A percentile compares a stretch with the other conserved stretches of the same genome.
These are phyloP conservation scores for Perognathus longimembris DNA, from an alignment of 2,113 vertebrate genomes.

Conservation along the genomic window DNA sequence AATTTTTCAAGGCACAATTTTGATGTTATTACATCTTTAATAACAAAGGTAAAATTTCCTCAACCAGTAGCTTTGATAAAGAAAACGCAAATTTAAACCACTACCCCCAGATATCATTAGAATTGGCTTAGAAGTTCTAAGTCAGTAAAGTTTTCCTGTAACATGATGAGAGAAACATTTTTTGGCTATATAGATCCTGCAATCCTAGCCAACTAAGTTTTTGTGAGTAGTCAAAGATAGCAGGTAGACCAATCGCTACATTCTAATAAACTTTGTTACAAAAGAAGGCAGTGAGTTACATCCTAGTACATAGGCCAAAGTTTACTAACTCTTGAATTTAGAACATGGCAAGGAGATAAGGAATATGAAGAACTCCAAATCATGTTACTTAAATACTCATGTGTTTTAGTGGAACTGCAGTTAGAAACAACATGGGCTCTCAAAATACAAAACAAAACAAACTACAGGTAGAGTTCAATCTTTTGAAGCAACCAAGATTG, in stretches of 20 bases:
- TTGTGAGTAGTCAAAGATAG: neutral
- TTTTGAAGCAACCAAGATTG: neutral
- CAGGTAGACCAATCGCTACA: neutral
- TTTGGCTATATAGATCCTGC: neutral
- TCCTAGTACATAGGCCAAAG: neutral
- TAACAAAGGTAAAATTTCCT: neutral
- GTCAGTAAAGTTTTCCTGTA: neutral
- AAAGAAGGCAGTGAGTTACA: neutral
- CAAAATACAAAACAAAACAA: slow-evolving; percentile 13
- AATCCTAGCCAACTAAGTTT: neutral
- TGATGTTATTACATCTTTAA: neutral
- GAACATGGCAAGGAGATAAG: neutral
- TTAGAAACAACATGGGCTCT: neutral
- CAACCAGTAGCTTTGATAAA: neutral
- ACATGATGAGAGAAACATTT: neutral
- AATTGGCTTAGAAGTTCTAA: neutral
- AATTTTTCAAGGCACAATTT: slow-evolving; percentile 36
- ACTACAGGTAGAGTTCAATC: neutral
- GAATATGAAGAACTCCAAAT: neutral
- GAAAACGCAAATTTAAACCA: slow-evolving; percentile 1
- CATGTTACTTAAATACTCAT: neutral
- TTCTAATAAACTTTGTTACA: neutral
- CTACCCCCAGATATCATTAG: neutral
- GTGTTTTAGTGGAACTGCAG: neutral
- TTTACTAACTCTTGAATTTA: neutral